Base-by-base conservation (phyloP, 2,888 invertebrate genomes). In the Steromphala cineraria region DNA sequence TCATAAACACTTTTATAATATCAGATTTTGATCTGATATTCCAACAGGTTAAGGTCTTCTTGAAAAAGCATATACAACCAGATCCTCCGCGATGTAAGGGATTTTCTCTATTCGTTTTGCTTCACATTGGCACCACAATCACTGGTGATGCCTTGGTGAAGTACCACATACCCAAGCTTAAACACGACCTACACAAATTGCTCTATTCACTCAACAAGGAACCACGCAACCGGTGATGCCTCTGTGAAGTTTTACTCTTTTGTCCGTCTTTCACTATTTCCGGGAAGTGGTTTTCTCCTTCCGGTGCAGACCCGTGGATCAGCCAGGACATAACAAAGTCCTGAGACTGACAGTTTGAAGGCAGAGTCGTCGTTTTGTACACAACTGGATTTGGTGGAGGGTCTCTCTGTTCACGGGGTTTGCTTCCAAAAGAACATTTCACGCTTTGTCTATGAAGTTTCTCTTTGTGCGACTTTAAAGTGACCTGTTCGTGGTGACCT, bases 271-370 rank as follows among this genome's bases (percentile, higher is more conserved):
- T 78, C 17, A 86, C 79, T 67, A 89, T 85, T 31, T 87, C 89
- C 2, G 89, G 89, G 79, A 89, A 89, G 67, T 89, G 88, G 75
- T 67, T 67, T 28, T 67, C 53, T 2, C 84, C 85, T n/a, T 75
- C 62, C 13, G 89, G 89, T 55, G 82, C 87, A 8, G 88, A 89
- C 0, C 88, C 89, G 77, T 88, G 87, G n/a, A 86, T 82, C 4
- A 89, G 80, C 89, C 89, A 89, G 2, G 86, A 84, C 87, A 87
- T 86, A 0, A 89, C 87, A 81, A 87, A 87, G 46, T 88, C 87
- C 78, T 87, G 87, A 1, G 87, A 87, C 8, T 86, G 83, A 52
- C 81, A 83, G 67, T 87, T 84, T 82, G 83, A 83, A 7, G 87
- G 83, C 10, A 87, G 77, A 76, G 78, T 53, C n/a, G 67, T 67